Evolutionary conservation across 2,113 vertebrate species (phyloP).

Genomic region (Poeciliopsis occidentalis): DNA sequence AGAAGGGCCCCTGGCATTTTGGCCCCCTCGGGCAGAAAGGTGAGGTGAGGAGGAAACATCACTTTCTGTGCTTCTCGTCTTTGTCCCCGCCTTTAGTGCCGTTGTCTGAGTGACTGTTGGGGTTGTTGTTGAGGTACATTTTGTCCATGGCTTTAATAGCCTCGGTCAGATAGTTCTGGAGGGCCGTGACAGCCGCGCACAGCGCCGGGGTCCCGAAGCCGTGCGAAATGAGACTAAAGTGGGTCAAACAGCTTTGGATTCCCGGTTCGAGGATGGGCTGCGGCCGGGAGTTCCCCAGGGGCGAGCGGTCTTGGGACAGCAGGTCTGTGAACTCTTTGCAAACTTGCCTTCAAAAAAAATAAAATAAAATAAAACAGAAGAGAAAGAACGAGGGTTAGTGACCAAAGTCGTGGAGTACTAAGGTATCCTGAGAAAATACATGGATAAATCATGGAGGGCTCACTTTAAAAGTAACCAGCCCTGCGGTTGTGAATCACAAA

Average conservation of each 20-base stretch:
- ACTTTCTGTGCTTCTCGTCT: slow-evolving; percentile 99
- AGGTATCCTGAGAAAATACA: neutral
- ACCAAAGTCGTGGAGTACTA: neutral
- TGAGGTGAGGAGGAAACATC: slow-evolving; percentile 70
- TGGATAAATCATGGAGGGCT: neutral
- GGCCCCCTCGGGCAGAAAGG: slow-evolving; percentile 13
- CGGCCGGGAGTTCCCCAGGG: slow-evolving; percentile 96
- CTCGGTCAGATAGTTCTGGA: slow-evolving; percentile 99
- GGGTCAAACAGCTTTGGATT: slow-evolving; percentile 99
- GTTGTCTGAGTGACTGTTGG: slow-evolving; percentile 97
- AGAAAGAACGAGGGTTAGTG: slow-evolving; percentile 58
- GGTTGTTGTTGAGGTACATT: slow-evolving; percentile 99
- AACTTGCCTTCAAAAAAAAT: slow-evolving; percentile 88
- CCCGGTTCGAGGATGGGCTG: slow-evolving; percentile 98
- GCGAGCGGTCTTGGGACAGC: slow-evolving; percentile 99
- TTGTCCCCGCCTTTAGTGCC: slow-evolving; percentile 97
- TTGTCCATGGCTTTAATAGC: slow-evolving; percentile 99
- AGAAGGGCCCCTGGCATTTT: slow-evolving; percentile 38
- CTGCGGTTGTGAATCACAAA: slow-evolving; percentile 4
- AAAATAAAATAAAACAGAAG: slow-evolving; percentile 17
- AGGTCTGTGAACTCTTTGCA: slow-evolving; percentile 99
- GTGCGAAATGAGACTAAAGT: slow-evolving; percentile 99
- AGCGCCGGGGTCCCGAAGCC: slow-evolving; percentile 98
- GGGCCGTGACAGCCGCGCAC: slow-evolving; percentile 95
- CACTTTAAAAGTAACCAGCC: slow-evolving; percentile 1